Evolutionary conservation across 2,113 vertebrate species (phyloP).

Genomic region (Thamnophis sirtalis): DNA sequence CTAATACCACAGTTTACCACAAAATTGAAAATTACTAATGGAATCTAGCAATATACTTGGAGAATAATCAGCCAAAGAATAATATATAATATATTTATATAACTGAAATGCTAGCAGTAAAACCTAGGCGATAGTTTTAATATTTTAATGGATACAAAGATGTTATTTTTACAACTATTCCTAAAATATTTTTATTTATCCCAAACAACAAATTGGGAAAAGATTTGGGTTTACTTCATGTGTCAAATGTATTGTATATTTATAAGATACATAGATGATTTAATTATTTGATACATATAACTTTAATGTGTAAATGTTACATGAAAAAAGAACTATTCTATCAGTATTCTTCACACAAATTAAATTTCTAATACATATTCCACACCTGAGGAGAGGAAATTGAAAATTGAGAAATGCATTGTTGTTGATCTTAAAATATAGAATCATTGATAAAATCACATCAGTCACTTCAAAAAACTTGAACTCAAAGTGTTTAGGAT

Average conservation of each 20-base stretch:
- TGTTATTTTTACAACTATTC: slow-evolving; percentile 70
- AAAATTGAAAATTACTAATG: slow-evolving; percentile 77
- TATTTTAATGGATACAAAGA: slow-evolving; percentile 65
- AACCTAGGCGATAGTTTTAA: slow-evolving; percentile 57
- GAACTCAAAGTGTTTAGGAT: no score
- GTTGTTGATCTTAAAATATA: neutral
- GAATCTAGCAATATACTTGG: slow-evolving; percentile 60
- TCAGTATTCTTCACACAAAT: neutral
- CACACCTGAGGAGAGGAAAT: neutral
- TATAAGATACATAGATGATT: slow-evolving; percentile 52
- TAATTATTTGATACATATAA: slow-evolving; percentile 55
- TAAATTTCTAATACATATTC: neutral
- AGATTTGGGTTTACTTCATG: slow-evolving; percentile 54
- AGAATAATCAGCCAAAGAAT: slow-evolving; percentile 63
- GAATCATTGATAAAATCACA: neutral
- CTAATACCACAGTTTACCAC: slow-evolving; percentile 78
- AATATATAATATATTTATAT: slow-evolving; percentile 73
- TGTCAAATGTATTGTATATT: slow-evolving; percentile 49
- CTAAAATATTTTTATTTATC: slow-evolving; percentile 66
- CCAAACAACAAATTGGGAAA: slow-evolving; percentile 65
- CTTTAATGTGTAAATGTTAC: slow-evolving; percentile 40
- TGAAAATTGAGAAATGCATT: neutral
- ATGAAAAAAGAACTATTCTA: neutral
- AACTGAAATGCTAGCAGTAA: slow-evolving; percentile 69
- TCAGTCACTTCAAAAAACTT: neutral